These are phyloP conservation scores for Drosophila lutescens DNA, from an alignment of 2,888 invertebrate genomes.

Conservation along the genomic window DNA sequence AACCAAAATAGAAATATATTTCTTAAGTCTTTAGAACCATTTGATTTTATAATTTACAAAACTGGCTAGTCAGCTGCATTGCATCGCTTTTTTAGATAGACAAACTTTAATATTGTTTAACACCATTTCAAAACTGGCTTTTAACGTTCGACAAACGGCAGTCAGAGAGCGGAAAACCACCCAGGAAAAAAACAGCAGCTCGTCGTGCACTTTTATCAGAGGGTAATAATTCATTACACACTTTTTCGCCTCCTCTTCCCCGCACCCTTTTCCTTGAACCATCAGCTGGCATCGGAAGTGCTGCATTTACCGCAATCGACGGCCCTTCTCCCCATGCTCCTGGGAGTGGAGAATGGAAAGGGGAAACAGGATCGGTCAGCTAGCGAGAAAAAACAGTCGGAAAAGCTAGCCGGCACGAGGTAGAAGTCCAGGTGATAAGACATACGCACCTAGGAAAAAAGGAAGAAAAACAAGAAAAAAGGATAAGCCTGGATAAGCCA, in stretches of 20 bases:
- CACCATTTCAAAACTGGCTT: slow-evolving; percentile 25
- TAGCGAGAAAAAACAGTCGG: not conserved
- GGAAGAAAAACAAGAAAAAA: slow-evolving; percentile 1
- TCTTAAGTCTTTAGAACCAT: not conserved
- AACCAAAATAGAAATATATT: not conserved
- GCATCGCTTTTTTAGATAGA: not conserved
- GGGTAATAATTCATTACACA: slow-evolving; percentile 82
- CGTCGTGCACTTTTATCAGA: slow-evolving; percentile 80
- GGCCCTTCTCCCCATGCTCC: slow-evolving; percentile 23
- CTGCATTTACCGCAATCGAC: slow-evolving; percentile 77
- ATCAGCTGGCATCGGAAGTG: slow-evolving; percentile 71
- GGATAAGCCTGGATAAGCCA: slow-evolving; percentile 46
- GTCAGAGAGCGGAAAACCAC: slow-evolving; percentile 21
- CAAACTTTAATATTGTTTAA: slow-evolving; percentile 22
- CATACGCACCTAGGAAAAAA: slow-evolving; percentile 41
- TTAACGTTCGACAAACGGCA: slow-evolving; percentile 11
- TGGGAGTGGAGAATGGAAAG: slow-evolving; percentile 34
- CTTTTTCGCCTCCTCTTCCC: slow-evolving; percentile 50
- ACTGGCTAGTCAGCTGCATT: not conserved
- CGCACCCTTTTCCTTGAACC: slow-evolving; percentile 56
- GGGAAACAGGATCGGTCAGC: slow-evolving; percentile 46
- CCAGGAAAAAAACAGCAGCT: slow-evolving; percentile 49
- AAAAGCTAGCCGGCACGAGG: slow-evolving; percentile 3
- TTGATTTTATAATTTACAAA: not conserved
- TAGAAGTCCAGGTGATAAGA: slow-evolving; percentile 24